A percentile compares a stretch with the other conserved stretches of the same genome.
Evolutionary conservation across 1,140 invertebrate genomes (phyloP).

Genomic region (Ips nitidus): DNA sequence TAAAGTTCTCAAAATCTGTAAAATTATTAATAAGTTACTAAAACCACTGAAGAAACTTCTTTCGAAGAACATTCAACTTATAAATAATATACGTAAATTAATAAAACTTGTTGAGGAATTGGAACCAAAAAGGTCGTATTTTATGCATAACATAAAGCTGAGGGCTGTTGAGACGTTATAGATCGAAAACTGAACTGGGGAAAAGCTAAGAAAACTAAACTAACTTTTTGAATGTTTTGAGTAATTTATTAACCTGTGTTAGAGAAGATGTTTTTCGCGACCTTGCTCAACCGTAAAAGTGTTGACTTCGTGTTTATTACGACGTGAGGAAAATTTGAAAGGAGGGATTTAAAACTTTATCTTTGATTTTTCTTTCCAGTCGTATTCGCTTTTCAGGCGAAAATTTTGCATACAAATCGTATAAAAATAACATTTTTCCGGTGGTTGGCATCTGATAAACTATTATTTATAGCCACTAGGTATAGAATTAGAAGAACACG

Average conservation of each 20-base stretch:
- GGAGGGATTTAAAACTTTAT: neutral
- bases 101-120: constrained; percentile 3
- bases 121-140: constrained; percentile 1
- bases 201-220: neutral
- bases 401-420: too few species aligned
- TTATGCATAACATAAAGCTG: neutral
- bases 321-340: neutral
- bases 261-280: neutral
- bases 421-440: too few species aligned
- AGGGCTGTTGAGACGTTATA: neutral
- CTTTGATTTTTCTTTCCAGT: too few species aligned
- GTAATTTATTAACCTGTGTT: constrained; percentile 4
- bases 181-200: neutral
- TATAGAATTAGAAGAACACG: too few species aligned
- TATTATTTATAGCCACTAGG: too few species aligned
- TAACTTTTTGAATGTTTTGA: neutral
- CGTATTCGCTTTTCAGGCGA: too few species aligned
- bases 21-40: neutral
- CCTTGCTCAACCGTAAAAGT: neutral
- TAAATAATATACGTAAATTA: constrained; percentile 5
- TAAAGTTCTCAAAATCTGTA: neutral
- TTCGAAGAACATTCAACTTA: neutral
- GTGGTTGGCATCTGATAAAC: too few species aligned
- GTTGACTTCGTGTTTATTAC: neutral
- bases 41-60: neutral